Evolutionary conservation across 2,888 invertebrate species (phyloP), one percentile per base, ranked within the genome.

Genomic region (Mesochorus sp.): DNA sequence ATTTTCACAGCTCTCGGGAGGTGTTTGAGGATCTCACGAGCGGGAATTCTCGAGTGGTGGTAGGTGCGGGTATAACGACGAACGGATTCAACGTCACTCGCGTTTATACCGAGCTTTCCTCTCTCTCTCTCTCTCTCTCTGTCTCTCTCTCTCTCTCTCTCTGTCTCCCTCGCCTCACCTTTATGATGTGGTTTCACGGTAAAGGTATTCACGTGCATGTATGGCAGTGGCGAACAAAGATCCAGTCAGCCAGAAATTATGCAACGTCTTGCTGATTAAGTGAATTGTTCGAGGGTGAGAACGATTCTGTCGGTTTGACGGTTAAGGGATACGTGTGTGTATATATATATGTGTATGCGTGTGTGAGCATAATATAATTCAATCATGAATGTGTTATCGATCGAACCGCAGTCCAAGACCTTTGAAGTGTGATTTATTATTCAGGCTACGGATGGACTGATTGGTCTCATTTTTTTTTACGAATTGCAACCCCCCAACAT

Each of bases 261-360:
- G 71, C 71, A 76, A 66, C 76, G 76, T 71, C 66, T 59, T 51
- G 71, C 70, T 76, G 71, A 76, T 61, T 76, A 51, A 72, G 71
- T 53, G 59, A 72, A 76, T 61, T 34, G 19, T 57, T 24, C 49
- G 66, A 57, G 44, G 53, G 21, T 34, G 51, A 44, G 31, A 55
- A 14, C 34, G 49, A 64, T 75, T 59, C 57, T 76, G 47, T 17
- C 59, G 73, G 64, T 51, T 59, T 66, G 49, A 73, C 28, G 47
- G 8, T 17, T n/a, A 21, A 39, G 47, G 10, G 14, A 47, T 37
- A 21, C 12, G 14, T 19, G 55, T 12, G 44, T 57, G 14, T 21
- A 37, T 37, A 64, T 21, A 21, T n/a, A n/a, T n/a, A n/a, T n/a
- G n/a, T n/a, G n/a, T n/a, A n/a, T n/a, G n/a, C n/a, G n/a, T n/a